Conservation (phyloP, 2,797 vertebrate species). For the Enteromius unitaeniatus region DNA sequence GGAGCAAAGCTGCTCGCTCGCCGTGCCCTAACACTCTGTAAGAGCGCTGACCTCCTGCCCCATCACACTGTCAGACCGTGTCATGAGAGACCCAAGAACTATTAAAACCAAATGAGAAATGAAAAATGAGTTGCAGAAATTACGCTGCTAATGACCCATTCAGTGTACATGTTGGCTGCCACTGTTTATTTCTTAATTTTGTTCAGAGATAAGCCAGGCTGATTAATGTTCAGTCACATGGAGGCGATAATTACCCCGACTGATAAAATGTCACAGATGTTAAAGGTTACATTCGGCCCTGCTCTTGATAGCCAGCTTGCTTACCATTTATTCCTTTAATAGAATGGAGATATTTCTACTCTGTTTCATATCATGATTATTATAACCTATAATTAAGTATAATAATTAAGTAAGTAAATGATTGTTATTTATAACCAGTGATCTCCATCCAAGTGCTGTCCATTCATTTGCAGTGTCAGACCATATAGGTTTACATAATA, state of each 20-base stretch:
- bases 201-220: constrained; percentile 29
- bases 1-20: constrained; percentile 29
- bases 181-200: constrained; percentile 29
- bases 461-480: not conserved
- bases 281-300: constrained; percentile 32
- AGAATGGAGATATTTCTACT: not conserved
- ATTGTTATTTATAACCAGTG: not conserved
- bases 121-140: constrained; percentile 24
- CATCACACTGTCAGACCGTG: not conserved
- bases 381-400: not conserved
- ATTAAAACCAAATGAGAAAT: constrained; percentile 41
- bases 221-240: constrained; percentile 41
- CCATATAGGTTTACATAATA: not conserved
- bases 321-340: constrained; percentile 5
- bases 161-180: constrained; percentile 19
- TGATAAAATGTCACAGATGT: constrained; percentile 26
- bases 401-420: not conserved
- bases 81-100: constrained; percentile 26
- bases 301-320: not conserved
- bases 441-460: not conserved
- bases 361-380: not conserved
- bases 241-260: constrained; percentile 17
- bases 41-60: constrained; percentile 37
- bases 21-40: constrained; percentile 22
- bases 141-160: constrained; percentile 9